Evolutionary conservation across 2,797 vertebrate species (phyloP).

Genomic region (Mormyrus proboscirostris): DNA sequence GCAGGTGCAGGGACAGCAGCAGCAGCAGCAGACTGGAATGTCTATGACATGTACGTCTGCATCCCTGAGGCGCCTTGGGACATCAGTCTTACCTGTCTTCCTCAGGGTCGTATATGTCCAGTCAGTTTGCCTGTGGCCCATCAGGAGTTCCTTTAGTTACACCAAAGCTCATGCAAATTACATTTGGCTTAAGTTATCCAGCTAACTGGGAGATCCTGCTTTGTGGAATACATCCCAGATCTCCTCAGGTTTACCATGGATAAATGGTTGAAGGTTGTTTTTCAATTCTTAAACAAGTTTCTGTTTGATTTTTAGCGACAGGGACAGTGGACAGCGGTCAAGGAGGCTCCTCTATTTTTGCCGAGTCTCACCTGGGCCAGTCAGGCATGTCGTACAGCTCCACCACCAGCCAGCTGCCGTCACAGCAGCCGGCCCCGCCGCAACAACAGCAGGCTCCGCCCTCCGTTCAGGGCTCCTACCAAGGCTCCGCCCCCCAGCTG

Average conservation of each 20-base stretch:
- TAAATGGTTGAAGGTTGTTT: not conserved
- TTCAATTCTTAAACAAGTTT: not conserved
- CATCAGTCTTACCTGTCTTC: not conserved
- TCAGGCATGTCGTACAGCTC: slow-evolving; percentile 79
- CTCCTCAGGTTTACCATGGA: not conserved
- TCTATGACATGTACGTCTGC: slow-evolving; percentile 62
- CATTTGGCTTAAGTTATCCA: not conserved
- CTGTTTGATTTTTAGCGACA: slow-evolving; percentile 61
- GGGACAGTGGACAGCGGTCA: slow-evolving; percentile 82
- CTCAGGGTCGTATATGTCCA: not conserved
- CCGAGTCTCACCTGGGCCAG: slow-evolving; percentile 77
- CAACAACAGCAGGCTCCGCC: slow-evolving; percentile 40
- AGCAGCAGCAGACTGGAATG: slow-evolving; percentile 52
- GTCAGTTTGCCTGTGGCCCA: not conserved
- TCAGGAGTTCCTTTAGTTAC: not conserved
- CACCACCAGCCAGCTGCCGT: slow-evolving; percentile 71
- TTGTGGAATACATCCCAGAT: not conserved
- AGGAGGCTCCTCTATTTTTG: slow-evolving; percentile 76
- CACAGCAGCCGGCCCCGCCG: slow-evolving; percentile 25
- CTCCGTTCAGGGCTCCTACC: slow-evolving; percentile 57
- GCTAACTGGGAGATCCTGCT: not conserved
- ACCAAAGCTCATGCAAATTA: not conserved
- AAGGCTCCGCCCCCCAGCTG: slow-evolving; percentile 50
- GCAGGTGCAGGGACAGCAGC: slow-evolving; percentile 50
- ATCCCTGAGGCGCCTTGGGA: slow-evolving; percentile 51